These are phyloP conservation scores for Rhea americana DNA, from an alignment of 2,113 vertebrate genomes.

Conservation along the genomic window DNA sequence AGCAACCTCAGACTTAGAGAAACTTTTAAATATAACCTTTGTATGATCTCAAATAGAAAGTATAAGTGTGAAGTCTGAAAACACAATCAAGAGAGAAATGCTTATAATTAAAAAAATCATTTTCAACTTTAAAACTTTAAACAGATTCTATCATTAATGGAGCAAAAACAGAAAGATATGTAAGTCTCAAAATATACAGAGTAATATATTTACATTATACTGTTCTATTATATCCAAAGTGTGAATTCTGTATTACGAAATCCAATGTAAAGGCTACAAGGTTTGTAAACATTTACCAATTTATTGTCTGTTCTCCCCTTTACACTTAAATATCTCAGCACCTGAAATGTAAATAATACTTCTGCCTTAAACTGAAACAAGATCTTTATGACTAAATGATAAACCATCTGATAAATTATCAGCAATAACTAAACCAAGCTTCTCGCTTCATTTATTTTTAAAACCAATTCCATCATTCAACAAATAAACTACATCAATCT, in stretches of 20 bases:
- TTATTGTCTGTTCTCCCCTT: background rate
- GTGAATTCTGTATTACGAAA: background rate
- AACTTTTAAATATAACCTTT: background rate
- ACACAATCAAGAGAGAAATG: background rate
- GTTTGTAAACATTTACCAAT: background rate
- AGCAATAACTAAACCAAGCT: conserved; percentile 76
- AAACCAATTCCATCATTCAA: conserved; percentile 74
- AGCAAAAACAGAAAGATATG: background rate
- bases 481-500: conserved; percentile 82
- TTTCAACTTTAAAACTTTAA: background rate
- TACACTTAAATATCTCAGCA: conserved; percentile 56
- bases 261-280: background rate
- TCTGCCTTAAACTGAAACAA: conserved; percentile 76
- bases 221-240: background rate
- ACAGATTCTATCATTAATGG: background rate
- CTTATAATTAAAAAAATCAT: background rate
- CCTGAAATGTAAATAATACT: conserved; percentile 73
- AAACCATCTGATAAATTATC: conserved; percentile 79
- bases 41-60: background rate
- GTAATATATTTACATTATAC: background rate
- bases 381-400: conserved; percentile 75
- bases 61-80: background rate
- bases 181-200: background rate
- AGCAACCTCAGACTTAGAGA: background rate
- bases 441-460: conserved; percentile 81